phyloP scores from a whole-genome alignment of 2,888 invertebrate genomes.

The Spicauda simplicius region DNA sequence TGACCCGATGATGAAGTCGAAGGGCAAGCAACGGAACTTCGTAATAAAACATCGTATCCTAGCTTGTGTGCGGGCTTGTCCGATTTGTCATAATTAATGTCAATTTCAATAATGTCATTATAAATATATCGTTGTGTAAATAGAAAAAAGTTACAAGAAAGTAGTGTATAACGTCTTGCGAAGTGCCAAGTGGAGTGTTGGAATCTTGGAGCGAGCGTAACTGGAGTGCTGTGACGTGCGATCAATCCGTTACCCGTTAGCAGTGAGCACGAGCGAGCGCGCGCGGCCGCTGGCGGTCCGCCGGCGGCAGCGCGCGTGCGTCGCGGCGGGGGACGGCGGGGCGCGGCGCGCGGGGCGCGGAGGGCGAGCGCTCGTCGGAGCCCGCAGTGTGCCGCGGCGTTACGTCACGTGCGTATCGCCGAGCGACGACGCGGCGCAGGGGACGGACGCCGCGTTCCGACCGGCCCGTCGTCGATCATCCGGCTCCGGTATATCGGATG shows the following conservation, averaged over 20 bases:
- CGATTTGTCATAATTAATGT: too few relatives aligned
- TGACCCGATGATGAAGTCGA: too few relatives aligned
- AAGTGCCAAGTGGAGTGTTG: too few relatives aligned
- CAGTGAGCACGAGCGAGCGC: constrained; percentile 26
- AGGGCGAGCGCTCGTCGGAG: constrained; percentile 40
- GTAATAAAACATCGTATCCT: too few relatives aligned
- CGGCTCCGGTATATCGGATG: constrained; percentile 19
- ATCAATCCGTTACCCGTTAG: constrained; percentile 1
- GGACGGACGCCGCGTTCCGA: constrained; percentile 19
- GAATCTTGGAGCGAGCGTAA: too few relatives aligned
- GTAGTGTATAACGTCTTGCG: too few relatives aligned
- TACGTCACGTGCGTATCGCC: constrained; percentile 54
- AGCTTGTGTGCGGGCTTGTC: too few relatives aligned
- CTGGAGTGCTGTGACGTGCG: not conserved
- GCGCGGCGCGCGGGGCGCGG: constrained; percentile 35
- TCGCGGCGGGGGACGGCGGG: constrained; percentile 25
- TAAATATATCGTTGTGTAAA: too few relatives aligned
- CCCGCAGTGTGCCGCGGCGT: constrained; percentile 55
- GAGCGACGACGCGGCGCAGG: constrained; percentile 26
- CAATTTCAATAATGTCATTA: too few relatives aligned
- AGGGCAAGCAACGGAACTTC: too few relatives aligned
- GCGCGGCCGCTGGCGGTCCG: not conserved
- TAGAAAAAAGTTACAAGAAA: too few relatives aligned
- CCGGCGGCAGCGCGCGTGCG: constrained; percentile 31
- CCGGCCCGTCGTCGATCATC: constrained; percentile 31